Conservation (phyloP, 2,797 vertebrate species). For the Enteromius radiatus region DNA sequence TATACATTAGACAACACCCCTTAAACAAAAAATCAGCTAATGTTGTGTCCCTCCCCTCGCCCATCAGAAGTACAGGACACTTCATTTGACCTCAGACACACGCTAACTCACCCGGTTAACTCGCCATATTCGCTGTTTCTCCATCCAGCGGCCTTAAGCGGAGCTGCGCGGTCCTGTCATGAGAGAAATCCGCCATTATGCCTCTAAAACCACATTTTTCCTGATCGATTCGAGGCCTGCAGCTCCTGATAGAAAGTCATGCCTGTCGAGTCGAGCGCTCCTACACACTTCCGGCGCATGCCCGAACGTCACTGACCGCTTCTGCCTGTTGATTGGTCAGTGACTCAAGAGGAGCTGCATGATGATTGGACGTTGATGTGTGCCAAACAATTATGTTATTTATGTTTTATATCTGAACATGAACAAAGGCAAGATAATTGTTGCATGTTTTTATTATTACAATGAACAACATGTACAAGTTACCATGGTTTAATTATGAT, state of each 20-base stretch:
- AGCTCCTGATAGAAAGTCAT: constrained; percentile 23
- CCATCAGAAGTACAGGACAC: constrained; percentile 10
- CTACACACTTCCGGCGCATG: constrained; percentile 53
- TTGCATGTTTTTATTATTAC: not conserved
- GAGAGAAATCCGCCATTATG: not conserved
- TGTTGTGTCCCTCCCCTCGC: not conserved
- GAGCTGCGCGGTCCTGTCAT: not conserved
- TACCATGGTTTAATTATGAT: not conserved
- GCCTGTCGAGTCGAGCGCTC: not conserved
- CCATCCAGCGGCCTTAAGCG: not conserved
- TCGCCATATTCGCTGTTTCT: constrained; percentile 17
- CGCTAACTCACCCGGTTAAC: constrained; percentile 49
- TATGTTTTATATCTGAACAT: not conserved
- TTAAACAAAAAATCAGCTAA: not conserved
- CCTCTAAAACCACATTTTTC: not conserved
- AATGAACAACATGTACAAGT: not conserved
- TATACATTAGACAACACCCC: not conserved
- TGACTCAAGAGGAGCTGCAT: not conserved
- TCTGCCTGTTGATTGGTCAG: not conserved
- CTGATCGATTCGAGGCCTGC: not conserved
- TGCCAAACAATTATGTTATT: not conserved
- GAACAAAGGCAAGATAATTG: not conserved
- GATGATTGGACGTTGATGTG: not conserved
- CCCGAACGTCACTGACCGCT: constrained; percentile 16
- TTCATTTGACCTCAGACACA: constrained; percentile 35